Evolutionary conservation across 2,888 invertebrate genomes (phyloP).

Genomic region (Melipona bicolor): DNA sequence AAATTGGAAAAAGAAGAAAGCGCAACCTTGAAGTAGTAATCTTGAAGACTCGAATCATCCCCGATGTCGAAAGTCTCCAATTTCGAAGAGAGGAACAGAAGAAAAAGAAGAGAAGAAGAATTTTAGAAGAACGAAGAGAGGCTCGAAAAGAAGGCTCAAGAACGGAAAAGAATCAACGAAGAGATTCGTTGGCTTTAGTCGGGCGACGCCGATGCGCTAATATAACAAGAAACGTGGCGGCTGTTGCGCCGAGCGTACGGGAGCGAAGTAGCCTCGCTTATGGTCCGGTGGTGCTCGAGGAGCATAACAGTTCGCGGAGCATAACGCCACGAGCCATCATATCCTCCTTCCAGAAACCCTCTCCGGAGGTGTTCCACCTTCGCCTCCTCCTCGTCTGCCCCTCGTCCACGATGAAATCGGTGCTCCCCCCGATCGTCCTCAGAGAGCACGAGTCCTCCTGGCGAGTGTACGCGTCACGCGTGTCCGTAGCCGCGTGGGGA

Average conservation of each 20-base stretch:
- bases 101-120: not conserved
- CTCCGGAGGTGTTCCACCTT: conserved; percentile 66
- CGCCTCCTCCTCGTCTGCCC: conserved; percentile 46
- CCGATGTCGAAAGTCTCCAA: too few species aligned
- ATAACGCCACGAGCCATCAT: conserved; percentile 84
- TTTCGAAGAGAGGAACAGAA: not conserved
- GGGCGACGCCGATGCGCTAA: conserved; percentile 81
- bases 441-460: conserved; percentile 51
- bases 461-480: conserved; percentile 55
- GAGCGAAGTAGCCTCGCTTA: conserved; percentile 81
- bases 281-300: conserved; percentile 83
- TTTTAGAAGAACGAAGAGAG: not conserved
- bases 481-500: conserved; percentile 44
- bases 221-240: conserved; percentile 81
- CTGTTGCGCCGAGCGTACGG: conserved; percentile 70
- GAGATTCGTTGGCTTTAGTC: conserved; percentile 60
- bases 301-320: conserved; percentile 83
- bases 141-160: too few species aligned
- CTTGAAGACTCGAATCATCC: not conserved
- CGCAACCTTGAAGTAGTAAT: too few species aligned
- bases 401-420: conserved; percentile 12
- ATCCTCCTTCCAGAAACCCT: conserved; percentile 81
- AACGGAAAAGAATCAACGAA: not conserved
- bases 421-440: conserved; percentile 31
- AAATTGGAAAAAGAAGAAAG: not conserved